Percentiles rank a stretch among this genome's conserved stretches.
Conservation (phyloP, 2,888 invertebrate genomes). For the Drosophila barbarae region DNA sequence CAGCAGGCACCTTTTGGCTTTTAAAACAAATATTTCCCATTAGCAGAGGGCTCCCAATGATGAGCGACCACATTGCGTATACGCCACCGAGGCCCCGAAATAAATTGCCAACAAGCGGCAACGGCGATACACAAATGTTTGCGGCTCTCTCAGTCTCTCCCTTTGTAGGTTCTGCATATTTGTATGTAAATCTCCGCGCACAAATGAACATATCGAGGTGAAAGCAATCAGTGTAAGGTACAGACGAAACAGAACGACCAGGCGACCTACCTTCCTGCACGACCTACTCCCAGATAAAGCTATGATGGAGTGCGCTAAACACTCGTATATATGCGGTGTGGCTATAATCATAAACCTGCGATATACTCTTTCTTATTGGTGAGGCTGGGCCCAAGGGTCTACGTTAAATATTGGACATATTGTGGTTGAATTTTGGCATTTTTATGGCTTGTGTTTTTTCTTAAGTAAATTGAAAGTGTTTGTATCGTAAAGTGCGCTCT, state of each 20-base stretch:
- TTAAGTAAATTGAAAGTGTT: not conserved
- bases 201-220: slow-evolving; percentile 38
- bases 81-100: slow-evolving; percentile 67
- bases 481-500: not conserved
- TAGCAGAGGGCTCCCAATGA: slow-evolving; percentile 51
- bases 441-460: not conserved
- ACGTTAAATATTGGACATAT: slow-evolving; percentile 3
- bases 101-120: slow-evolving; percentile 71
- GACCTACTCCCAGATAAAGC: slow-evolving; percentile 23
- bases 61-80: slow-evolving; percentile 67
- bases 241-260: not conserved
- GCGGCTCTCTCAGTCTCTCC: not conserved
- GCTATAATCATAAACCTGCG: slow-evolving; percentile 19
- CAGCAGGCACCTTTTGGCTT: slow-evolving; percentile 62
- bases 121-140: slow-evolving; percentile 51
- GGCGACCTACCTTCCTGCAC: not conserved
- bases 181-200: slow-evolving; percentile 22
- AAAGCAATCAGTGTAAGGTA: slow-evolving; percentile 46
- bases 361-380: not conserved
- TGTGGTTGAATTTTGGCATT: not conserved
- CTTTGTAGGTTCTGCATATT: not conserved
- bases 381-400: too few relatives aligned
- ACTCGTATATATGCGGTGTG: slow-evolving; percentile 15
- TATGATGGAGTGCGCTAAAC: slow-evolving; percentile 23
- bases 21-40: slow-evolving; percentile 74